A percentile compares a stretch with the other conserved stretches of the same genome.
These are phyloP conservation scores for Steromphala cineraria DNA, from an alignment of 2,888 invertebrate genomes.

Conservation along the genomic window DNA sequence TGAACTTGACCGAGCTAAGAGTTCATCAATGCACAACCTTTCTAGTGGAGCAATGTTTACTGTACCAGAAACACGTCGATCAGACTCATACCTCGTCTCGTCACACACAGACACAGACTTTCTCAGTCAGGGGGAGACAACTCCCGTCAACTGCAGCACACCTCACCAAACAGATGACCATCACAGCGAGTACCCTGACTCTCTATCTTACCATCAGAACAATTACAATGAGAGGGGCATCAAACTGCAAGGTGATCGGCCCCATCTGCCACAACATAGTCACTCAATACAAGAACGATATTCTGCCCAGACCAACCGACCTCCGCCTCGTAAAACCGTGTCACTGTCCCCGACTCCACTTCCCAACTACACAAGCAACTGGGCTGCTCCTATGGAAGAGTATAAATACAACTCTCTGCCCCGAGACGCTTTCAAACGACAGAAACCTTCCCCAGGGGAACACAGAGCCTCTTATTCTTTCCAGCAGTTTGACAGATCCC, in stretches of 20 bases:
- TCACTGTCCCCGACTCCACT: background rate
- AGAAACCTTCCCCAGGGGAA: background rate
- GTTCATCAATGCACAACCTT: slow-evolving; percentile 59
- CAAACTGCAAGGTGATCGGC: background rate
- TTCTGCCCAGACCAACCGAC: background rate
- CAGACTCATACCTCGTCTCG: background rate
- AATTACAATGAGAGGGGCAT: background rate
- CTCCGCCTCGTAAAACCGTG: background rate
- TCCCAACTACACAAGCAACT: background rate
- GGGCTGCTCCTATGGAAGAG: background rate
- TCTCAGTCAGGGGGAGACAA: slow-evolving; percentile 4
- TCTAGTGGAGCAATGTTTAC: slow-evolving; percentile 26
- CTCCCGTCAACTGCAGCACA: background rate
- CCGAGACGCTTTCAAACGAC: background rate
- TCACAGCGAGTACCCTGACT: too few species aligned
- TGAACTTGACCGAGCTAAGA: slow-evolving; percentile 62
- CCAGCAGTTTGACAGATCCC: background rate
- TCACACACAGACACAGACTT: background rate
- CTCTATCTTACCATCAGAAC: background rate
- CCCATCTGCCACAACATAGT: background rate
- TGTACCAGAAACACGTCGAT: background rate
- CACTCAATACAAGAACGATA: background rate
- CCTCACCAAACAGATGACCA: background rate
- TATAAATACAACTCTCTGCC: slow-evolving; percentile 17
- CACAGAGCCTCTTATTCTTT: background rate